A percentile compares a stretch with the other conserved stretches of the same genome.
Evolutionary conservation across 2,113 vertebrate species (phyloP).

Genomic region (Lasiurus cinereus): DNA sequence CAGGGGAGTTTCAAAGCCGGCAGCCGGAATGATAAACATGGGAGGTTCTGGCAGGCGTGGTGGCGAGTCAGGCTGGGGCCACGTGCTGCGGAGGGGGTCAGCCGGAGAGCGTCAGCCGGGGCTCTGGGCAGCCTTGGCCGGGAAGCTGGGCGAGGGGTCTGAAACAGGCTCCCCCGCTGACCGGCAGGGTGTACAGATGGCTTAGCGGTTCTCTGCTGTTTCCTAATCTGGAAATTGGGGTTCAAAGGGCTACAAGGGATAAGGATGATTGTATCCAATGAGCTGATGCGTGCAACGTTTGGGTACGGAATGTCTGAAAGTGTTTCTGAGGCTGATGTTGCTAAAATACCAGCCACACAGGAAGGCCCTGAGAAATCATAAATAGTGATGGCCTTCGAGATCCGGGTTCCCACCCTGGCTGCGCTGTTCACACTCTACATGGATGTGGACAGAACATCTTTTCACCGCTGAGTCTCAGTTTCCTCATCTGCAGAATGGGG

Average conservation of each 20-base stretch:
- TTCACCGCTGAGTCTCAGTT: background rate
- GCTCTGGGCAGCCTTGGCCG: background rate
- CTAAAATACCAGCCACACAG: background rate
- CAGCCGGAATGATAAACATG: background rate
- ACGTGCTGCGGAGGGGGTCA: background rate
- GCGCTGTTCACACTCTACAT: background rate
- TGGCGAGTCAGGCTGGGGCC: background rate
- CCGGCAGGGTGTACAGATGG: background rate
- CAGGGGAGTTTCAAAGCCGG: slow-evolving; percentile 5
- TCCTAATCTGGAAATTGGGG: background rate
- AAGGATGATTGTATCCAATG: background rate
- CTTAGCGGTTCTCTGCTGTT: background rate
- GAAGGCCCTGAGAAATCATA: background rate
- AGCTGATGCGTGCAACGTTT: rapidly evolving
- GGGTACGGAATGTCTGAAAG: rapidly evolving
- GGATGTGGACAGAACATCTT: background rate
- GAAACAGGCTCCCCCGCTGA: rapidly evolving
- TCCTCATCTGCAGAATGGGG: background rate
- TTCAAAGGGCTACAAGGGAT: rapidly evolving
- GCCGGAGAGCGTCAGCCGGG: background rate
- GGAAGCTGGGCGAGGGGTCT: background rate
- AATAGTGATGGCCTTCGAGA: background rate
- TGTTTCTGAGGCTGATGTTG: background rate
- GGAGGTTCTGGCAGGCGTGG: background rate
- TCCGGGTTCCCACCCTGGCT: background rate